A percentile compares a stretch with the other conserved stretches of the same genome.
phyloP scores from a whole-genome alignment of 2,113 vertebrate species.

The Holacanthus passer region DNA sequence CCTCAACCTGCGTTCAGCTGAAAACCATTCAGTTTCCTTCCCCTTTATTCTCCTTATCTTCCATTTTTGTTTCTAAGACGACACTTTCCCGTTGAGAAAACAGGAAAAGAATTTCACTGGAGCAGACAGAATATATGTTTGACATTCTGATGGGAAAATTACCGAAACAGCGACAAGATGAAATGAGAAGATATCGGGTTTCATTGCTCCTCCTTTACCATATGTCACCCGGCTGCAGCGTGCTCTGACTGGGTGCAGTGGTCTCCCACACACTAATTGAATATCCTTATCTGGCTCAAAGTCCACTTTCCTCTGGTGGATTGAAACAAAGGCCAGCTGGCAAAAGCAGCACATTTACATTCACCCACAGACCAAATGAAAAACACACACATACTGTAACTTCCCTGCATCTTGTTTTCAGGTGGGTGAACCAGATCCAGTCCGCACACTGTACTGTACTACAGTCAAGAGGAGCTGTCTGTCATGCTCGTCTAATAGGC shows the following conservation, averaged over 20 bases:
- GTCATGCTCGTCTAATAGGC: constrained; percentile 34
- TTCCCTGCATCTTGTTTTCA: constrained; percentile 40
- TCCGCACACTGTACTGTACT: constrained; percentile 23
- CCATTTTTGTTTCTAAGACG: constrained; percentile 19
- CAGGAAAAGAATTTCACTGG: background rate
- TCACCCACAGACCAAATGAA: constrained; percentile 28
- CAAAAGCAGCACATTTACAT: constrained; percentile 60
- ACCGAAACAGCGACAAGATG: constrained; percentile 55
- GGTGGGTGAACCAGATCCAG: constrained; percentile 41
- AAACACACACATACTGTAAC: constrained; percentile 21
- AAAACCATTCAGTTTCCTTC: constrained; percentile 12
- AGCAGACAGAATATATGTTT: constrained; percentile 37
- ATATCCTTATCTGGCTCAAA: constrained; percentile 75
- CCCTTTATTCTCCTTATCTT: constrained; percentile 1
- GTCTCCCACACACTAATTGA: constrained; percentile 70
- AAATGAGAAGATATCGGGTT: constrained; percentile 65
- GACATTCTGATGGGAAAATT: constrained; percentile 49
- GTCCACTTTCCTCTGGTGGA: constrained; percentile 53
- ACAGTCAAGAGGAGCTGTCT: constrained; percentile 23
- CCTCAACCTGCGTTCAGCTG: background rate
- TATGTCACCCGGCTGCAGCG: constrained; percentile 50
- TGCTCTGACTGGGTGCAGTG: constrained; percentile 44
- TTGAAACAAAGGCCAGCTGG: constrained; percentile 57
- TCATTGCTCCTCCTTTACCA: constrained; percentile 43
- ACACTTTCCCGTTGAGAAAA: constrained; percentile 15